Base-by-base conservation (phyloP, 2,113 vertebrate species). In the Rattus rattus region DNA sequence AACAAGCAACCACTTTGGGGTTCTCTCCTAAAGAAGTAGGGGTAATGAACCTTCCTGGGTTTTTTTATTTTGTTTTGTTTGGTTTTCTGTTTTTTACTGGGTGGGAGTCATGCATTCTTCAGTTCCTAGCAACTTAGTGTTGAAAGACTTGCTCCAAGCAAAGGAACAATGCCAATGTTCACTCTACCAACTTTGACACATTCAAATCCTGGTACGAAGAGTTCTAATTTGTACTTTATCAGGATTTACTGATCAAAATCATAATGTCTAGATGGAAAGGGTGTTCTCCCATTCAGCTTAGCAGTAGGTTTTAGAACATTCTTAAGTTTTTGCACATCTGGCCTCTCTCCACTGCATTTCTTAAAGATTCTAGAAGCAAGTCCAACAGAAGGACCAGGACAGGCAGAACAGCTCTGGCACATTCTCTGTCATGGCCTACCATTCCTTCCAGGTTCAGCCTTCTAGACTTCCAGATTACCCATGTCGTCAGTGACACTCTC, bases 61-160 rank as follows among this genome's bases (percentile, higher is more conserved):
- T 90, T 89, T 13, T 73, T 73, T 39, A 7, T 72, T 20, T 70
- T 9, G 24, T 67, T 67, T 33, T 69, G 10, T 5, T 72, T n/a
- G 36, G 19, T 39, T 72, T 12, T 72, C n/a, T 36, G 36, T 39
- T 28, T 33, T 36, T 93, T 43, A 47, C 96, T 98, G 94, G 61
- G 86, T 90, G 36, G 67, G 52, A 97, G 56, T 43, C 43, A 94
- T 70, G 22, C 47, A 36, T 54, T 24, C 96, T 92, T 97, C 28
- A 43, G 7, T 77, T 96, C 95, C 83, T 39, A 80, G 52, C 22
- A 96, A 96, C 76, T 76, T 96, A 83, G 43, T 80, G 91, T 92
- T 96, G 88, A 96, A 98, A 98, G 95, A 97, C 84, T 88, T 92
- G 95, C 92, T 94, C 97, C 98, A 98, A 97, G 97, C 97, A 92